Conservation (phyloP, 2,113 vertebrate species). For the Dunckerocampus dactyliophorus region DNA sequence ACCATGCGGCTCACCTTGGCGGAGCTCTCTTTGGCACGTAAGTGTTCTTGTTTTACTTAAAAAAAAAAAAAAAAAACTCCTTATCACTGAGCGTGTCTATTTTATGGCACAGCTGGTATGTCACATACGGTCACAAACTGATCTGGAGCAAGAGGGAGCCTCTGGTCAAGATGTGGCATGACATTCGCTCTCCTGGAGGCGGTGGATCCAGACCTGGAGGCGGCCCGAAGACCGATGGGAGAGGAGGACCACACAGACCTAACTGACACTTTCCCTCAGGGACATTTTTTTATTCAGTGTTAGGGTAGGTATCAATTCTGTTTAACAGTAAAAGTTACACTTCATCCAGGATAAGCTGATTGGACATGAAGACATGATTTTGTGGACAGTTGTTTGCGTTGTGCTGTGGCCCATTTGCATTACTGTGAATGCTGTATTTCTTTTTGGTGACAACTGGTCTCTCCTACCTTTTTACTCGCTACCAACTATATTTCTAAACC, state of each 20-base stretch:
- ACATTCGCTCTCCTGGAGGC: conserved; percentile 58
- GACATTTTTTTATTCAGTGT: conserved; percentile 3
- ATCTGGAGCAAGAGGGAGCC: conserved; percentile 95
- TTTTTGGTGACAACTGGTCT: neutral
- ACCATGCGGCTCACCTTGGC: conserved; percentile 94
- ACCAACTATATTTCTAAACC: neutral
- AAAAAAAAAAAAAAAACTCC: too few species aligned
- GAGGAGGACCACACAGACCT: conserved; percentile 28
- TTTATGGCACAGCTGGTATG: conserved; percentile 82
- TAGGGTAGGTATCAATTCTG: too few species aligned
- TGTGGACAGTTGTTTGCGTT: too few species aligned
- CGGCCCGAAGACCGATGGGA: conserved; percentile 40
- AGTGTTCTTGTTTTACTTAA: conserved; percentile 47
- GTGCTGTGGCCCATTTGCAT: too few species aligned
- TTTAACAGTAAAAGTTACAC: too few species aligned
- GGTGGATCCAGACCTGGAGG: conserved; percentile 70
- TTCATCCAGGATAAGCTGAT: too few species aligned
- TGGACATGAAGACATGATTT: too few species aligned
- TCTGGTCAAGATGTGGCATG: conserved; percentile 91
- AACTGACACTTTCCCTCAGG: conserved; percentile 6
- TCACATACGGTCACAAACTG: conserved; percentile 84
- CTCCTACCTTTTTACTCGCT: neutral
- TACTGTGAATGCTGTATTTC: too few species aligned
- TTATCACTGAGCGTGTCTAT: neutral
- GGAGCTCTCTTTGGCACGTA: conserved; percentile 95